A percentile compares a stretch with the other conserved stretches of the same genome.
Evolutionary conservation across 2,113 vertebrate species (phyloP).

Genomic region (Pitta sordida): DNA sequence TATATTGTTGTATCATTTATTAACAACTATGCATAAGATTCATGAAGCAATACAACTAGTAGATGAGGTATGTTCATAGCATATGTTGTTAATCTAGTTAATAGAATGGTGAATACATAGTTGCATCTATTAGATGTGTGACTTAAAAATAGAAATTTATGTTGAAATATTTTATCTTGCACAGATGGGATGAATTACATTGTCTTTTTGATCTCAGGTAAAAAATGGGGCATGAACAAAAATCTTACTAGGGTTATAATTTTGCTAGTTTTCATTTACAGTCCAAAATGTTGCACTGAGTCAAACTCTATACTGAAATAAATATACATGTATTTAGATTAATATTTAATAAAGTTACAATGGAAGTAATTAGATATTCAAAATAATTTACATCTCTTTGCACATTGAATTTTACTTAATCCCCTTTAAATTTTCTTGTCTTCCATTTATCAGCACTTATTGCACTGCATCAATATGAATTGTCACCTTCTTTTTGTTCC

Average conservation of each 20-base stretch:
- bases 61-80: slow-evolving; percentile 12
- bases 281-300: not conserved
- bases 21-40: not conserved
- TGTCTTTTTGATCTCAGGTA: not conserved
- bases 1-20: slow-evolving; percentile 35
- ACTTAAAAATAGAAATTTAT: not conserved
- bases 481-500: not conserved
- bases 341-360: not conserved
- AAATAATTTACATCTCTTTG: not conserved
- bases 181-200: not conserved
- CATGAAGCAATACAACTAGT: slow-evolving; percentile 6
- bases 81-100: slow-evolving; percentile 52
- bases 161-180: not conserved
- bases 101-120: slow-evolving; percentile 55
- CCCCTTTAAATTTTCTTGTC: not conserved
- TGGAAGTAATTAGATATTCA: not conserved
- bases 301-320: not conserved
- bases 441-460: not conserved
- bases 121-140: not conserved
- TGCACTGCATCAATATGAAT: not conserved
- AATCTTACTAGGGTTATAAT: not conserved
- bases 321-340: not conserved
- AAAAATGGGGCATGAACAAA: not conserved
- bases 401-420: not conserved
- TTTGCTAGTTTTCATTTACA: not conserved